Base-by-base conservation (phyloP, 2,797 vertebrate species). In the Cyclopterus lumpus region DNA sequence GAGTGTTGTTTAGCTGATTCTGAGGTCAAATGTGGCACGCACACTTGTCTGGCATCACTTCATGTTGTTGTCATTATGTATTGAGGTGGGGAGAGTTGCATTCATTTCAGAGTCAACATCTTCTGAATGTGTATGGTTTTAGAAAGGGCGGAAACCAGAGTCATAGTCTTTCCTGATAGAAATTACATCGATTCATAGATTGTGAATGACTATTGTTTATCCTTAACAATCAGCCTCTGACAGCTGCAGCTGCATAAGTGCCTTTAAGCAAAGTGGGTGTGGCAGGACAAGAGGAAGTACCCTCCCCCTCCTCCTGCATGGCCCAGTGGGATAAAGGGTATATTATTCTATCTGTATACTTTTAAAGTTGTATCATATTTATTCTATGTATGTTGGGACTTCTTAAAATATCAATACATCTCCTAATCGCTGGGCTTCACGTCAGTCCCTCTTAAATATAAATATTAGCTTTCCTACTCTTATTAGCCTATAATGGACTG, bases 211-310 rank as follows among this genome's bases (percentile, higher is more conserved):
- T 28, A 54, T 51, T 51, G 51, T 54, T 26, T 26, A 26, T 26
- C 22, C 49, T 14, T 24, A 51, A 51, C n/a, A 24, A 53, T 24
- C 51, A 55, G 65, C 22, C 32, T n/a, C 32, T 55, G 46, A 5
- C 26, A 76, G 78, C 77, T 70, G 70, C 74, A 82, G 76, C 79
- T 54, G 53, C 14, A 28, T 34, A 69, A 66, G 49, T 44, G 64
- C 75, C 67, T 69, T 81, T 67, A 73, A 71, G 80, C 12, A 38
- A 22, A 62, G 88, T 87, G 91, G 92, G 93, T 91, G 93, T 93
- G 93, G 90, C 89, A 76, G 83, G 16, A 11, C 63, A 48, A 8
- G n/a, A 67, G 64, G 75, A 75, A 75, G 72, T 22, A 20, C 73
- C 65, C 78, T 71, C 83, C 62, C 66, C 24, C 49, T 34, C 24